Evolutionary conservation across 2,113 vertebrate species (phyloP).

Genomic region (Tragelaphus imberbis): DNA sequence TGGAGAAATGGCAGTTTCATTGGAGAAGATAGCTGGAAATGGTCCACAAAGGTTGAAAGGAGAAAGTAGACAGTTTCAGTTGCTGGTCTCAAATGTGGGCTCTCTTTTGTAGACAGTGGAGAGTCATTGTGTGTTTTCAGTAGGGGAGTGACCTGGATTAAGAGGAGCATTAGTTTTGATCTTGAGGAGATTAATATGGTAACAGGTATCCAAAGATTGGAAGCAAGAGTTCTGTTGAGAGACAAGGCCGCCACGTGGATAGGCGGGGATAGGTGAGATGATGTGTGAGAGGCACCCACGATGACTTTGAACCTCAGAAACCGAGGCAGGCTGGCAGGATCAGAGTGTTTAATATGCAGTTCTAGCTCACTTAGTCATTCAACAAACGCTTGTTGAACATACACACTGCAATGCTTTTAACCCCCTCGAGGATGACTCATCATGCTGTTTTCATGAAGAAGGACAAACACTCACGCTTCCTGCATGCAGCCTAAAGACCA

Average conservation of each 20-base stretch:
- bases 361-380: neutral
- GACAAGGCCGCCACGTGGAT: no score
- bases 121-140: neutral
- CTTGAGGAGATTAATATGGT: neutral
- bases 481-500: no score
- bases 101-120: neutral
- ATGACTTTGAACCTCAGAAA: neutral
- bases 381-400: neutral
- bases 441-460: neutral
- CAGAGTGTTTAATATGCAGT: neutral
- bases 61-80: neutral
- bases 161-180: neutral
- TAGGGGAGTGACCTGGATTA: neutral
- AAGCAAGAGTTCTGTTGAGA: neutral
- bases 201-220: neutral
- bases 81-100: neutral
- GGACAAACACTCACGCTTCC: fast-evolving
- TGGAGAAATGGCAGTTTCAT: neutral
- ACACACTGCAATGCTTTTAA: neutral
- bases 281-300: neutral
- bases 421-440: neutral
- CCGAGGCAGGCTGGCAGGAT: neutral
- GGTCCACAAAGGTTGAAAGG: neutral
- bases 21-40: neutral
- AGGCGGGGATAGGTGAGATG: neutral